Evolutionary conservation across 2,888 invertebrate species (phyloP).

Genomic region (Plutella xylostella): DNA sequence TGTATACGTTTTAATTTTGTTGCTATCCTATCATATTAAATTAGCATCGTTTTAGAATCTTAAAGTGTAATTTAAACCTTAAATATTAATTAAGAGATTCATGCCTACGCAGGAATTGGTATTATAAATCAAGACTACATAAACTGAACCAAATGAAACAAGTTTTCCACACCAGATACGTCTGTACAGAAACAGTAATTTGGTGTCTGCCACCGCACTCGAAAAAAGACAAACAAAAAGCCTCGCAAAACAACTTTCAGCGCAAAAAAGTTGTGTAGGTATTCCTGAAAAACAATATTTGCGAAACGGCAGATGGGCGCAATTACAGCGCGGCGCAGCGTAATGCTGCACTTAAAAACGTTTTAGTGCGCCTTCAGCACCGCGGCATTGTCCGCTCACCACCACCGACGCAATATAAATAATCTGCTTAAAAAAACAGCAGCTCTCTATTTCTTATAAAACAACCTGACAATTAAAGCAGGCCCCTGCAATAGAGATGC

Average conservation of each 20-base stretch:
- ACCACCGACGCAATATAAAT: conserved; percentile 4
- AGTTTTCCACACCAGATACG: too few species aligned
- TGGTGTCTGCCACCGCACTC: too few species aligned
- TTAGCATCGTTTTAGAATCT: neutral
- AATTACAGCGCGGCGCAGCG: conserved; percentile 33
- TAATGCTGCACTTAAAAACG: conserved; percentile 47
- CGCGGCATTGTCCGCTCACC: conserved; percentile 15
- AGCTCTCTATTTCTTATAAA: too few species aligned
- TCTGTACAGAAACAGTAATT: too few species aligned
- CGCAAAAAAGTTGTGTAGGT: neutral
- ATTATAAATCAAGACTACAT: too few species aligned
- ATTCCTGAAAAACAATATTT: conserved; percentile 24
- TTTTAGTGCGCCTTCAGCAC: conserved; percentile 36
- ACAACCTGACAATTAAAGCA: too few species aligned
- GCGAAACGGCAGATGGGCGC: conserved; percentile 38
- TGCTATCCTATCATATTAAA: neutral
- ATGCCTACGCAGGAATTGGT: too few species aligned
- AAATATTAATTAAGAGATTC: too few species aligned
- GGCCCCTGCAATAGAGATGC: too few species aligned
- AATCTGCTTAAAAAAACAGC: conserved; percentile 7
- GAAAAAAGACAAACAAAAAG: neutral
- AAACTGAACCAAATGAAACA: too few species aligned
- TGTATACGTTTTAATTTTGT: neutral
- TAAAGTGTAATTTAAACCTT: too few species aligned
- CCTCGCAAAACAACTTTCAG: neutral